Percentiles rank a stretch among this genome's conserved stretches.
Evolutionary conservation across 1,140 invertebrate species (phyloP).

Genomic region (Pissodes strobi): DNA sequence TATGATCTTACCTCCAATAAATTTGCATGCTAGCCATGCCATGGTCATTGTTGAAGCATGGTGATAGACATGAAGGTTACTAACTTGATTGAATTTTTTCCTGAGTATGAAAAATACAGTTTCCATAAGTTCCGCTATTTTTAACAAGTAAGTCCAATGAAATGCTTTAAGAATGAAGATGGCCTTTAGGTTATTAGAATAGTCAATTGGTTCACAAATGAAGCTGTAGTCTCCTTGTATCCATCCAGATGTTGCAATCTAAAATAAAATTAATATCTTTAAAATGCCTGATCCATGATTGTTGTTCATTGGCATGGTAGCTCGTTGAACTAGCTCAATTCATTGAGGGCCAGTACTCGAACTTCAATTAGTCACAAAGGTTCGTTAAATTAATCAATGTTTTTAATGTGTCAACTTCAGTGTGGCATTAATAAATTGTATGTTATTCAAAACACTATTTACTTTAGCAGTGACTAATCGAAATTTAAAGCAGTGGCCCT

Average conservation of each 20-base stretch:
- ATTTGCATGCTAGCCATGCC: constrained; percentile 73
- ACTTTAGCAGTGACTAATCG: no score
- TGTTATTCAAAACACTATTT: no score
- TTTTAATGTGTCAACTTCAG: no score
- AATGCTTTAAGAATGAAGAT: constrained; percentile 59
- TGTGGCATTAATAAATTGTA: no score
- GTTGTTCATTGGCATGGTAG: no score
- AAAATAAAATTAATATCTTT: not conserved
- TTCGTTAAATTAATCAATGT: no score
- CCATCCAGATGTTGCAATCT: constrained; percentile 38
- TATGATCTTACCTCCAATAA: constrained; percentile 61
- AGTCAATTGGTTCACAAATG: constrained; percentile 70
- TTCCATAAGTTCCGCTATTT: constrained; percentile 58
- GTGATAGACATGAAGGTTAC: constrained; percentile 75
- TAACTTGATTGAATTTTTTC: constrained; percentile 73
- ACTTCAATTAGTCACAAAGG: no score
- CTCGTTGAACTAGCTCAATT: no score
- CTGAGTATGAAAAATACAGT: constrained; percentile 71
- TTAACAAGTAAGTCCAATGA: constrained; percentile 60
- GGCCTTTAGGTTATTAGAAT: constrained; percentile 63
- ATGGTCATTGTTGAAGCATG: constrained; percentile 66
- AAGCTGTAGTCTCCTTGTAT: constrained; percentile 58
- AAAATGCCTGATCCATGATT: no score
- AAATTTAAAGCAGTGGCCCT: no score
- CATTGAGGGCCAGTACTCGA: no score